Evolutionary conservation across 2,888 invertebrate genomes (phyloP).

Genomic region (Tupiocoris notatus): DNA sequence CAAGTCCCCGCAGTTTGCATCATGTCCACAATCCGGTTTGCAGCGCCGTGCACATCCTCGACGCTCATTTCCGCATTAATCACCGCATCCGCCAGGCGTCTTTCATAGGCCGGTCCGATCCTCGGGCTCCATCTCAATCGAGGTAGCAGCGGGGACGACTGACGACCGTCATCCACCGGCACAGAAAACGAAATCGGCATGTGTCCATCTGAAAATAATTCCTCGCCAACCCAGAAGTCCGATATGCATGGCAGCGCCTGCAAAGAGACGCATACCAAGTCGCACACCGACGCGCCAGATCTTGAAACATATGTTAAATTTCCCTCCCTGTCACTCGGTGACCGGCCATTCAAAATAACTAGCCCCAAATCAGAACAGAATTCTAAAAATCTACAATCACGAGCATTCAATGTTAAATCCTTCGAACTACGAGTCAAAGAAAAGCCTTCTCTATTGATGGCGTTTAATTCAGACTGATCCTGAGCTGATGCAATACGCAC

Average conservation of each 20-base stretch:
- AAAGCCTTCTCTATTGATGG: neutral
- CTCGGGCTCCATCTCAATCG: constrained; percentile 14
- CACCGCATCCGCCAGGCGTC: neutral
- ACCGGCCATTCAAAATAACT: constrained; percentile 13
- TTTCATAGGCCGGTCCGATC: neutral
- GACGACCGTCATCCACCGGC: neutral
- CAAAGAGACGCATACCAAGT: constrained; percentile 13
- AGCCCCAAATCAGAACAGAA: constrained; percentile 5
- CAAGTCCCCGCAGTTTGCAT: neutral
- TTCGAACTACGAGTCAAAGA: neutral
- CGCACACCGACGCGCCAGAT: constrained; percentile 4
- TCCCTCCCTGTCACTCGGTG: neutral
- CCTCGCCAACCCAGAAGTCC: neutral
- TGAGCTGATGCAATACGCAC: constrained; percentile 15
- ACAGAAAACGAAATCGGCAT: constrained; percentile 13
- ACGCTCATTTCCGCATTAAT: neutral
- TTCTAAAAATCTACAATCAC: neutral
- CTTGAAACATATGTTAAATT: constrained; percentile 3
- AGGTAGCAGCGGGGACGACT: neutral
- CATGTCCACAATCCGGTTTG: neutral
- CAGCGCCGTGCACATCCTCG: neutral
- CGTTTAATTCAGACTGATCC: neutral
- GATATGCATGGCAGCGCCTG: neutral
- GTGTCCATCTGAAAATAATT: constrained; percentile 16
- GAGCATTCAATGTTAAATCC: constrained; percentile 5